Evolutionary conservation across 1,140 invertebrate species (phyloP), one percentile per base, ranked within the genome.

Genomic region (Procambarus virginalis): DNA sequence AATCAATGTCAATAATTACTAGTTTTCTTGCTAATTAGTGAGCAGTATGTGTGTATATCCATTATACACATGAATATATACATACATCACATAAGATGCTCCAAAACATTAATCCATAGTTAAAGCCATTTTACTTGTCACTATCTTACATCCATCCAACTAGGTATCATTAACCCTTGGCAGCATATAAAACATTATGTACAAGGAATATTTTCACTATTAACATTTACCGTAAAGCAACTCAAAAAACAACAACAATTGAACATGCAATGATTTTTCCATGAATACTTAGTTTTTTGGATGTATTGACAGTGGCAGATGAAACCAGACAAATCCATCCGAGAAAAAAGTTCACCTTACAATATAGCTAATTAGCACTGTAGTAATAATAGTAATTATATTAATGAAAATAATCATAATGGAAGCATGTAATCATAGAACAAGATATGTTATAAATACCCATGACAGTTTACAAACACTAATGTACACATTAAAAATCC

Each of bases 151-250:
- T 87, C 77, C 77, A 70, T 81, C 86, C 64, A 81, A 73, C n/a
- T 68, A 80, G 60, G 82, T 84, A 84, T 84, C 60, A 84, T 45
- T 89, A 73, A 79, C 82, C 81, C 12, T 58, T 78, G 60, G 81
- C 80, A 78, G 88, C 88, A 89, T 48, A 89, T 89, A 89, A 89
- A 89, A 89, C 79, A 73, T 89, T 89, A 89, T 89, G 70, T 89
- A 89, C 88, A 89, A 77, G 64, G 73, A 79, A 84, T 89, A 81
- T 68, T 88, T 81, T 89, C 81, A 89, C 88, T 77, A 89, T 89
- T n/a, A 89, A 89, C 88, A 89, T 75, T 89, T 89, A 89, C 73
- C 73, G 48, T 89, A 77, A 78, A 84, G 88, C 88, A 89, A 89
- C 88, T 84, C 78, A 84, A 88, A 88, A 84, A 84, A 84, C 55